A percentile compares a stretch with the other conserved stretches of the same genome.
Conservation (phyloP, 2,113 vertebrate genomes). For the Pachyramphus minor region DNA sequence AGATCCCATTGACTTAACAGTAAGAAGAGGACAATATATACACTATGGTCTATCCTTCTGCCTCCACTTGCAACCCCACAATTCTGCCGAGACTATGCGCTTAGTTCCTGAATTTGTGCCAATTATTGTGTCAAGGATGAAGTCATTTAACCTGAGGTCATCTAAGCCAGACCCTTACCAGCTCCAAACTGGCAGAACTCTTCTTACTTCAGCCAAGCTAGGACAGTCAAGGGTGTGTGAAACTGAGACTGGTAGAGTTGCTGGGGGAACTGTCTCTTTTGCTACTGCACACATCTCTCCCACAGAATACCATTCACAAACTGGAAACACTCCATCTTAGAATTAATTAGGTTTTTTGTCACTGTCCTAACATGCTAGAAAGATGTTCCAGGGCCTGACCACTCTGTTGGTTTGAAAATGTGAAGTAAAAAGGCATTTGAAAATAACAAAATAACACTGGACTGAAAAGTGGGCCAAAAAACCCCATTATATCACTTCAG, state of each 20-base stretch:
- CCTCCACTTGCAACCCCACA: neutral
- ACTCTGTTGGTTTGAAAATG: neutral
- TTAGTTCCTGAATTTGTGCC: neutral
- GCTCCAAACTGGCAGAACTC: neutral
- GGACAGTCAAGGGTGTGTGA: neutral
- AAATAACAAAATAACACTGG: neutral
- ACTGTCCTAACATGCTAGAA: neutral
- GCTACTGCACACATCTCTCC: neutral
- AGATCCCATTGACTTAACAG: neutral
- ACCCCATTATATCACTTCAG: neutral
- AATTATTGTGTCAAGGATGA: neutral
- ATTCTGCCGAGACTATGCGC: neutral
- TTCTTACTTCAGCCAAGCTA: neutral
- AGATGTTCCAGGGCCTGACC: neutral
- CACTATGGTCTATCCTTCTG: neutral
- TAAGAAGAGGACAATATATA: neutral
- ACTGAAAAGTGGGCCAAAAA: neutral
- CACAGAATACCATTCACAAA: neutral
- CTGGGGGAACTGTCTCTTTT: neutral
- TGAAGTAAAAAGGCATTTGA: neutral
- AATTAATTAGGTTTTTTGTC: neutral
- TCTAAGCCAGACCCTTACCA: neutral
- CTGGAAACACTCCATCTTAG: neutral
- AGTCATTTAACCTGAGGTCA: neutral
- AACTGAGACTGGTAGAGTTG: fast-evolving